Evolutionary conservation across 2,797 vertebrate species (phyloP), one percentile per base, ranked within the genome.

Genomic region (Xenopus petersii): DNA sequence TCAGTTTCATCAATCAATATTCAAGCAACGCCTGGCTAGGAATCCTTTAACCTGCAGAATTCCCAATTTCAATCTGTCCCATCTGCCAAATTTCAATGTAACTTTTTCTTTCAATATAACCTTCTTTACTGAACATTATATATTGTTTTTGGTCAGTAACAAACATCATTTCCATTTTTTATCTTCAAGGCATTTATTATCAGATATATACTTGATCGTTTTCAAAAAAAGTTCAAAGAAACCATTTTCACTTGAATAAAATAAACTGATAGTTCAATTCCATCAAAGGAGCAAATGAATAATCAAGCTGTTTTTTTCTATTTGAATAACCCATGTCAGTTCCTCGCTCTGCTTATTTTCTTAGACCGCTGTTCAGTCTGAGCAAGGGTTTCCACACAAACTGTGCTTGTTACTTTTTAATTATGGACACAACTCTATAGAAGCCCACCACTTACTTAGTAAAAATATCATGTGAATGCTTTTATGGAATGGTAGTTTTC

Each of bases 251-350:
- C 49, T 4, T 16, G 24, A 51, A 30, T 15, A 10, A 63, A n/a
- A 59, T 47, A 26, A 21, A 0, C 1, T 12, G 51, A n/a, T 56
- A 33, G 49, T 60, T 66, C 16, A 67, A 66, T 54, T 67, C 55
- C 9, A 13, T 24, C 13, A 54, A 26, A 4, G 1, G 33, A 17
- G 55, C 55, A 54, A 60, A 9, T 66, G 47, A 61, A 67, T 65
- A 42, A 15, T 17, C 21, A 9, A 66, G 46, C 68, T 51, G 42
- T 54, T 30, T 42, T 42, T 71, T 46, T 61, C 10, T 76, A 67
- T 76, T 76, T 76, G 61, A 51, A 30, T 76, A 76, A 76, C 75
- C 75, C 30, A 60, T 51, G 62, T 42, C 69, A 64, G 62, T 60
- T 61, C 69, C 64, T 42, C 9, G 26, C 6, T 11, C 49, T 26